phyloP scores from a whole-genome alignment of 2,113 vertebrate genomes.

The Pao palembangensis region DNA sequence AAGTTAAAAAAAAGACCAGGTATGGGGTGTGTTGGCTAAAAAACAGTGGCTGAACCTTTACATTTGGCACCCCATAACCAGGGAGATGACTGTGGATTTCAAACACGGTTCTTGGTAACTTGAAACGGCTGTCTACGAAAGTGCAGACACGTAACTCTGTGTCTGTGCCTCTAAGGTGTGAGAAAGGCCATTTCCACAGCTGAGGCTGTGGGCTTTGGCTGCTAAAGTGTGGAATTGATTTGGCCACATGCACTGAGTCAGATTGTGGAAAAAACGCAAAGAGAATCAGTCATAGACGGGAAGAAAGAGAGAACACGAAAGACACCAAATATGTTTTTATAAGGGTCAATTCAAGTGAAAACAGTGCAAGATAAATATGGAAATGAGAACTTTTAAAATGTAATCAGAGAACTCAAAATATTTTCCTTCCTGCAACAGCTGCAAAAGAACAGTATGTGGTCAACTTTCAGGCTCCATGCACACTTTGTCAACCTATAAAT shows the following conservation, averaged over 20 bases:
- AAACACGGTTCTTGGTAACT: constrained; percentile 19
- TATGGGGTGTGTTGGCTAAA: too few relatives aligned
- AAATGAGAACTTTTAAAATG: too few relatives aligned
- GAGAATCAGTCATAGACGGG: neutral
- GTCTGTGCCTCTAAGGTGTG: constrained; percentile 36
- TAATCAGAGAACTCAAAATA: too few relatives aligned
- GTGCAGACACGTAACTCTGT: constrained; percentile 13
- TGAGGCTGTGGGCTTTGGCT: constrained; percentile 43
- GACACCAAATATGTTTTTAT: constrained; percentile 2
- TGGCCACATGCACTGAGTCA: constrained; percentile 47
- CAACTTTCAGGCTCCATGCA: too few relatives aligned
- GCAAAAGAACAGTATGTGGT: too few relatives aligned
- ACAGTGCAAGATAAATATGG: too few relatives aligned
- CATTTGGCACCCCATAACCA: too few relatives aligned
- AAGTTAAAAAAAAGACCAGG: too few relatives aligned
- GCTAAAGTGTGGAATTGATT: constrained; percentile 59
- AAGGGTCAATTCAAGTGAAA: neutral
- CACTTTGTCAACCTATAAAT: too few relatives aligned
- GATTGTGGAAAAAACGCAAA: constrained; percentile 23
- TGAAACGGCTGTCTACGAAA: constrained; percentile 13
- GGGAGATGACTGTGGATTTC: too few relatives aligned
- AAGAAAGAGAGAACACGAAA: neutral
- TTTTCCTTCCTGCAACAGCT: too few relatives aligned
- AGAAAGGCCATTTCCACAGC: constrained; percentile 30
- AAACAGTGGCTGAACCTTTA: too few relatives aligned